A percentile compares a stretch with the other conserved stretches of the same genome.
These are phyloP conservation scores for Scolanthus callimorphus DNA, from an alignment of 92 coral and sea anemone species.

Conservation along the genomic window DNA sequence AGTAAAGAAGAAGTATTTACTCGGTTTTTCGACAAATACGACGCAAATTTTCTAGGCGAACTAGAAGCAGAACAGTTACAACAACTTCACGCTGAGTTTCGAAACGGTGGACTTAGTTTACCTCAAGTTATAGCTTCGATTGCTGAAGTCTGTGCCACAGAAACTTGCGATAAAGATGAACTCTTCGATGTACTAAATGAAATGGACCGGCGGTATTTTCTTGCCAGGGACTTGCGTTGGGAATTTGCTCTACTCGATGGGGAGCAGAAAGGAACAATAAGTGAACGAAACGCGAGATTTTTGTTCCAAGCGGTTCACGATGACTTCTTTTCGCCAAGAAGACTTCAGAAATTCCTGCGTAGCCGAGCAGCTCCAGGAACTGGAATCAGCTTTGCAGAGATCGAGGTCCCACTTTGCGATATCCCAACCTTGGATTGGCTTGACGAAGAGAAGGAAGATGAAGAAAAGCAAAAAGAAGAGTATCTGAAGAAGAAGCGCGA, in stretches of 20 bases:
- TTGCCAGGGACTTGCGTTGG: constrained; percentile 91
- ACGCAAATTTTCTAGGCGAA: constrained; percentile 76
- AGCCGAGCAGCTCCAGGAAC: constrained; percentile 93
- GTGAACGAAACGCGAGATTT: constrained; percentile 88
- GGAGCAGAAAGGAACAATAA: constrained; percentile 84
- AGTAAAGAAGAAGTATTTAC: constrained; percentile 77
- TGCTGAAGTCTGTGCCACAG: constrained; percentile 79
- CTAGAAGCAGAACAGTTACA: constrained; percentile 83
- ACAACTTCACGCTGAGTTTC: constrained; percentile 60
- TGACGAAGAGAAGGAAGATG: constrained; percentile 88
- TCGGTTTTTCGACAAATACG: constrained; percentile 65
- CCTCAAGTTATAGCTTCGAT: constrained; percentile 89
- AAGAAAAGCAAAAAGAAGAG: constrained; percentile 77
- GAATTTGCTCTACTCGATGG: constrained; percentile 96
- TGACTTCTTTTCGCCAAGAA: constrained; percentile 86
- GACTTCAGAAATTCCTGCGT: constrained; percentile 90
- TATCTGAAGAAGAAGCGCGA: constrained; percentile 44
- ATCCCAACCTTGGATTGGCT: constrained; percentile 95
- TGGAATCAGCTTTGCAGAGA: constrained; percentile 93
- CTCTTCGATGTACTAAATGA: constrained; percentile 89
- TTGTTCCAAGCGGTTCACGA: constrained; percentile 96
- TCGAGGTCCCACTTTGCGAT: constrained; percentile 92
- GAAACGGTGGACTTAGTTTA: constrained; percentile 87
- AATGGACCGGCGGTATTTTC: constrained; percentile 93
- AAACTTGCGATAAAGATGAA: constrained; percentile 89